Percentiles rank a stretch among this genome's conserved stretches.
These are phyloP conservation scores for Dipodomys ordii DNA, from an alignment of 2,113 vertebrate species.

Conservation along the genomic window DNA sequence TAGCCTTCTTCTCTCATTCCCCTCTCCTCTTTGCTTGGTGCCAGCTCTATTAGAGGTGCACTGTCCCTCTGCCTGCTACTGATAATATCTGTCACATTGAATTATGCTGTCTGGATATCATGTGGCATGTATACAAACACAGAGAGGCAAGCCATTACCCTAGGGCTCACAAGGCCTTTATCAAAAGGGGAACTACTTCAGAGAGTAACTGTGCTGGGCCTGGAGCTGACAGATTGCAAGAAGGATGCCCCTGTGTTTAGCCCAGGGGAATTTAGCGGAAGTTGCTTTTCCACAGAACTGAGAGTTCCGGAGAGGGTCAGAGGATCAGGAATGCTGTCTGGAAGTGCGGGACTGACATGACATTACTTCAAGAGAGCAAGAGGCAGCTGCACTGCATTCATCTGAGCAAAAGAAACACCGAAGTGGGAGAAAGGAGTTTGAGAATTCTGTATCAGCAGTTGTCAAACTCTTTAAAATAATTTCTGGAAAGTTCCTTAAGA, in stretches of 20 bases:
- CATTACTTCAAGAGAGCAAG: not conserved
- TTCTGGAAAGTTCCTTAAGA: not conserved
- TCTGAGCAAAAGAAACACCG: not conserved
- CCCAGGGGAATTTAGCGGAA: not conserved
- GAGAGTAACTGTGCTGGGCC: not conserved
- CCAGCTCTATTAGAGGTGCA: not conserved
- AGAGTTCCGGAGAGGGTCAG: not conserved
- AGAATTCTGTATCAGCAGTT: not conserved
- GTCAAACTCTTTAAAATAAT: not conserved
- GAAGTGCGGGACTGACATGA: not conserved
- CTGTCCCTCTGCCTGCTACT: not conserved
- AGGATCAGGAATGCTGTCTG: not conserved
- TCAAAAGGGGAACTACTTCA: conserved; percentile 1
- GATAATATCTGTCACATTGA: conserved; percentile 55
- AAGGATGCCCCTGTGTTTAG: not conserved
- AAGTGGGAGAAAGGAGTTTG: not conserved
- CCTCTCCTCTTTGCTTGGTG: not conserved
- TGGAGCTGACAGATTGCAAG: not conserved
- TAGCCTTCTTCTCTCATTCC: not conserved
- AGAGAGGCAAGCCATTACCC: conserved; percentile 30
- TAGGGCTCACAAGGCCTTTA: conserved; percentile 13
- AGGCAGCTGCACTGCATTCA: not conserved
- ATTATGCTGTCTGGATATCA: conserved; percentile 61
- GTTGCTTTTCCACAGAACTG: not conserved
- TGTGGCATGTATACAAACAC: conserved; percentile 23